These are phyloP conservation scores for Cebus imitator DNA, from an alignment of 2,113 vertebrate genomes.

Conservation along the genomic window DNA sequence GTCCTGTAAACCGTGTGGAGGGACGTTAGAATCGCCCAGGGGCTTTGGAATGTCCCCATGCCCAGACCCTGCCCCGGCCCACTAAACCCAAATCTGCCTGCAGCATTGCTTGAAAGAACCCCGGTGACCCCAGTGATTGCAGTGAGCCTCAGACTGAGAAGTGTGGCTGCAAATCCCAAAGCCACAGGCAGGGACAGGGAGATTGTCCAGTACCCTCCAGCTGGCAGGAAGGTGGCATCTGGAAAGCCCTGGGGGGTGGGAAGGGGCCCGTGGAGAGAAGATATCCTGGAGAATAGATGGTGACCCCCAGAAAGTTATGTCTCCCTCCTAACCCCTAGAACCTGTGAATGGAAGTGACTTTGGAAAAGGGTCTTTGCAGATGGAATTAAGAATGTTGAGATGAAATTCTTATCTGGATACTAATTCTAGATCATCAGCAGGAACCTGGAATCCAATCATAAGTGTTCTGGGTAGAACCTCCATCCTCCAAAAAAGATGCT, in stretches of 20 bases:
- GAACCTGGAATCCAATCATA: background rate
- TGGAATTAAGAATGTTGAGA: background rate
- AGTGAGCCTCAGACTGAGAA: background rate
- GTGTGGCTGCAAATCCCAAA: background rate
- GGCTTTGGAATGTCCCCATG: background rate
- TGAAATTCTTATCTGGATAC: background rate
- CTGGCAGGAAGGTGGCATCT: background rate
- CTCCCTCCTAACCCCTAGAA: too few species aligned
- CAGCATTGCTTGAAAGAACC: background rate
- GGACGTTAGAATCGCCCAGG: background rate
- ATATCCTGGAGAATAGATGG: background rate
- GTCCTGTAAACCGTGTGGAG: background rate
- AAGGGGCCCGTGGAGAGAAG: background rate
- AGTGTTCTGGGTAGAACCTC: background rate
- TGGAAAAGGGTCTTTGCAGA: background rate
- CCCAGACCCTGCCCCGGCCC: too few species aligned
- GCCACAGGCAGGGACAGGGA: background rate
- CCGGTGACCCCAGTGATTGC: too few species aligned
- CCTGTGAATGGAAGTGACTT: background rate
- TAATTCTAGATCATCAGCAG: background rate
- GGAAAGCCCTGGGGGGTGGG: background rate
- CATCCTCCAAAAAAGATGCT: background rate
- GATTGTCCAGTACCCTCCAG: background rate
- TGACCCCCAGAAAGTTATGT: background rate
- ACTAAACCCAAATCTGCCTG: background rate